These are phyloP conservation scores for Pachypanchax playfairii DNA, from an alignment of 2,113 vertebrate genomes.

Conservation along the genomic window DNA sequence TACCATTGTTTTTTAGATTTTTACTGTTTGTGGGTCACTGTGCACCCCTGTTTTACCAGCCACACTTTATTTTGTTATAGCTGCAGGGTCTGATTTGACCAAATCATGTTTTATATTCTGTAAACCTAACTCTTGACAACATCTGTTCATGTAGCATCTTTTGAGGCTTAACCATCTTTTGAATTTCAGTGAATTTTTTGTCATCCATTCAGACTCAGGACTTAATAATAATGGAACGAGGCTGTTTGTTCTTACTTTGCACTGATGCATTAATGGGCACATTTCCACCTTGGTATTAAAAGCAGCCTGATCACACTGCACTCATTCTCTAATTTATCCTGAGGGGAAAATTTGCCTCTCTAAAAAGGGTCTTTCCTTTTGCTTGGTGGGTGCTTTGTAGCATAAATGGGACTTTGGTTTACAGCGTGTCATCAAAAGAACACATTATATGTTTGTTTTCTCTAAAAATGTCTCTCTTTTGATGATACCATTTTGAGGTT, in stretches of 20 bases:
- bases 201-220: neutral
- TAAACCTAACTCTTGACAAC: too few relatives aligned
- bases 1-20: too few relatives aligned
- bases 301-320: slow-evolving; percentile 1
- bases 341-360: neutral
- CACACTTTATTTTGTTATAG: too few relatives aligned
- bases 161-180: too few relatives aligned
- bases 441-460: slow-evolving; percentile 17
- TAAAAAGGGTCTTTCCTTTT: neutral
- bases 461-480: slow-evolving; percentile 11
- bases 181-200: too few relatives aligned
- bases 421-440: slow-evolving; percentile 4
- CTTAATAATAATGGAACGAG: neutral
- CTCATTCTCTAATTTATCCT: neutral
- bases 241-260: neutral
- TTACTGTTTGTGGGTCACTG: too few relatives aligned
- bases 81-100: too few relatives aligned
- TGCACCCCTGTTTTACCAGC: too few relatives aligned
- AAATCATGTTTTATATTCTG: too few relatives aligned
- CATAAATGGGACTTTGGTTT: neutral
- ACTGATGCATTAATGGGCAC: neutral
- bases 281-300: slow-evolving; percentile 1
- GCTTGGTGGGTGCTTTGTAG: slow-evolving; percentile 5
- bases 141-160: too few relatives aligned
- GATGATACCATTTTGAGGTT: slow-evolving; percentile 29